Base-by-base conservation (phyloP, 2,113 vertebrate species). In the Nansenia antarctica region DNA sequence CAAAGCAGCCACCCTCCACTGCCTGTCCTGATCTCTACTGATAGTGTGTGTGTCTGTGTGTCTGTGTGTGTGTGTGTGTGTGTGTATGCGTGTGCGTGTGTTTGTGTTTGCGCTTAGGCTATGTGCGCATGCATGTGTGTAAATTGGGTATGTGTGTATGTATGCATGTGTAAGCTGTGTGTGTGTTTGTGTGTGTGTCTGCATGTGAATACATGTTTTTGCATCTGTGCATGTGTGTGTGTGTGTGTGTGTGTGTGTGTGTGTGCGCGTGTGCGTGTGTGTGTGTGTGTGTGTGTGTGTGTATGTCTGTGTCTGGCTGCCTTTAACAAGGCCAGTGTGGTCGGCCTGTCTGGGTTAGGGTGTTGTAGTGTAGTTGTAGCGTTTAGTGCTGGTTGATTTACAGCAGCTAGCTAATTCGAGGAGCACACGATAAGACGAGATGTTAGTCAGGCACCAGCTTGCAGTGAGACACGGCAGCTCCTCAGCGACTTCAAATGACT, bases 1-100 rank as follows among this genome's bases (percentile, higher is more conserved):
- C 67, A 72, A 32, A 32, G n/a, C 65, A 29, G 52, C 27, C 67
- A 72, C 55, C 60, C 61, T 62, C 31, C 53, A 39, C 63, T 68
- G 64, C n/a, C 20, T 22, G 11, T n/a, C 11, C 47, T 62, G 62
- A 78, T 74, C 61, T 62, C 14, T 47, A 34, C 55, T 60, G 62
- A 80, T 77, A 72, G 14, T 55, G 65, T 26, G 47, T 55, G 47
- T 65, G 63, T 53, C 27, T 32, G 18, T 65, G 9, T 27, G 24
- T 42, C 20, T 24, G 53, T 3, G 24, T 55, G 53, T 12, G n/a
- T 29, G 22, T 57, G 24, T 57, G 54, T 5, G 27, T 29, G 27
- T 54, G 9, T 57, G 54, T 30, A 26, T n/a, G n/a, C n/a, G n/a
- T n/a, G n/a, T n/a, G n/a, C n/a, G n/a, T n/a, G n/a, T n/a, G n/a